These are phyloP conservation scores for Phasia obesa DNA, from an alignment of 2,888 invertebrate genomes.

Conservation along the genomic window DNA sequence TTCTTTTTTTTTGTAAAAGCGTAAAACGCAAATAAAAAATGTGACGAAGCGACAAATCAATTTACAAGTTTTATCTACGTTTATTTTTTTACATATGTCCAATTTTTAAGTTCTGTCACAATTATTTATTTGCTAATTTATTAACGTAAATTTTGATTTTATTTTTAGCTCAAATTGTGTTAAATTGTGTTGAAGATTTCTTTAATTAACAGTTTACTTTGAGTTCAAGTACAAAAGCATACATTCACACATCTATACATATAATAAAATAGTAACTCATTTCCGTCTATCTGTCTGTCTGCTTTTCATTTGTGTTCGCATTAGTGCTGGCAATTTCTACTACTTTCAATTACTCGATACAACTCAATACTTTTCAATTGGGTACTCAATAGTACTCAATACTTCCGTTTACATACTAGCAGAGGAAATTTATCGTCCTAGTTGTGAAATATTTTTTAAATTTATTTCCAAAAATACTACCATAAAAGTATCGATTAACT, in stretches of 20 bases:
- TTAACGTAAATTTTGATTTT: slow-evolving; percentile 3
- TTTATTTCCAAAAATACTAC: too few relatives aligned
- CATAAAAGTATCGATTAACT: too few relatives aligned
- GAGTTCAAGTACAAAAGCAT: slow-evolving; percentile 1
- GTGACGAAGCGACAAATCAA: not conserved
- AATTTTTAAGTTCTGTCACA: slow-evolving; percentile 6
- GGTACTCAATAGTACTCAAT: too few relatives aligned
- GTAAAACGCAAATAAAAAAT: not conserved
- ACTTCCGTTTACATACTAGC: too few relatives aligned
- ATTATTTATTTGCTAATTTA: slow-evolving; percentile 25
- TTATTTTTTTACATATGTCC: not conserved
- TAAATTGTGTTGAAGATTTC: not conserved
- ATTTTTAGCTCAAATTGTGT: slow-evolving; percentile 20
- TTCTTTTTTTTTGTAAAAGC: not conserved
- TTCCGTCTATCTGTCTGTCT: too few relatives aligned
- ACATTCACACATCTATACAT: not conserved
- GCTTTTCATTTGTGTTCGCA: too few relatives aligned
- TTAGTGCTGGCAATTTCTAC: too few relatives aligned
- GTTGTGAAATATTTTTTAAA: too few relatives aligned
- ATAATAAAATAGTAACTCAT: too few relatives aligned
- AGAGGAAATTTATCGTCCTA: too few relatives aligned
- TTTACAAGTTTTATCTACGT: slow-evolving; percentile 17
- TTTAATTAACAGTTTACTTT: slow-evolving; percentile 21
- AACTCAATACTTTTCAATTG: too few relatives aligned
- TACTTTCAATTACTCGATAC: too few relatives aligned